phyloP scores from a whole-genome alignment of 2,113 vertebrate genomes.

The Carollia perspicillata region DNA sequence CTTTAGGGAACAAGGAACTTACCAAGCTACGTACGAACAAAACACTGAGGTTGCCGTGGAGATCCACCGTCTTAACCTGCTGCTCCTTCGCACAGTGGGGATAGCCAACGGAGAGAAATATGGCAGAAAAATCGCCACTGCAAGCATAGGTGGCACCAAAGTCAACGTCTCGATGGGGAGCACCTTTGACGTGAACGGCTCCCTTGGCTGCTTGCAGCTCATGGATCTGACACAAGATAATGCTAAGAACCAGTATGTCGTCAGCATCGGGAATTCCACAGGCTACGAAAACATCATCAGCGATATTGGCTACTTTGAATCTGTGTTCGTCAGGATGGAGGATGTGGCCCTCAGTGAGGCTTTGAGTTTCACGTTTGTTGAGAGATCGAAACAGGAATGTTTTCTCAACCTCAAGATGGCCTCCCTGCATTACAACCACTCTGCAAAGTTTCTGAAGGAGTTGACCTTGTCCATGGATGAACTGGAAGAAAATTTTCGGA shows the following conservation, averaged over 20 bases:
- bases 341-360: constrained; percentile 86
- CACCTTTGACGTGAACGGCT: constrained; percentile 90
- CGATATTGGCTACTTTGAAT: constrained; percentile 71
- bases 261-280: constrained; percentile 91
- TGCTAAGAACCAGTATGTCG: constrained; percentile 91
- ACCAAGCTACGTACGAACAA: constrained; percentile 91
- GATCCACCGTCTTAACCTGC: constrained; percentile 94
- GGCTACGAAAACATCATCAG: constrained; percentile 81
- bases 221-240: constrained; percentile 94
- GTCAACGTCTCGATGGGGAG: constrained; percentile 94
- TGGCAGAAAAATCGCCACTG: constrained; percentile 96
- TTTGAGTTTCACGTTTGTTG: constrained; percentile 89
- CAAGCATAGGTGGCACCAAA: constrained; percentile 94
- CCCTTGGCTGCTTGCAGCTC: constrained; percentile 93
- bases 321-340: constrained; percentile 79
- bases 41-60: constrained; percentile 95
- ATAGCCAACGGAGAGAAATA: constrained; percentile 89
- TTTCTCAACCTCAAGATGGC: constrained; percentile 93
- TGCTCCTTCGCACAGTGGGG: constrained; percentile 92
- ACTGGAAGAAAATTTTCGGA: constrained; percentile 94
- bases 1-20: constrained; percentile 82
- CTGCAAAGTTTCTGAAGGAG: constrained; percentile 94
- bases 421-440: constrained; percentile 97
- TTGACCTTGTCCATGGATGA: constrained; percentile 94
- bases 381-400: constrained; percentile 92